Base-by-base conservation (phyloP, 2,113 vertebrate genomes). In the Oplegnathus fasciatus region DNA sequence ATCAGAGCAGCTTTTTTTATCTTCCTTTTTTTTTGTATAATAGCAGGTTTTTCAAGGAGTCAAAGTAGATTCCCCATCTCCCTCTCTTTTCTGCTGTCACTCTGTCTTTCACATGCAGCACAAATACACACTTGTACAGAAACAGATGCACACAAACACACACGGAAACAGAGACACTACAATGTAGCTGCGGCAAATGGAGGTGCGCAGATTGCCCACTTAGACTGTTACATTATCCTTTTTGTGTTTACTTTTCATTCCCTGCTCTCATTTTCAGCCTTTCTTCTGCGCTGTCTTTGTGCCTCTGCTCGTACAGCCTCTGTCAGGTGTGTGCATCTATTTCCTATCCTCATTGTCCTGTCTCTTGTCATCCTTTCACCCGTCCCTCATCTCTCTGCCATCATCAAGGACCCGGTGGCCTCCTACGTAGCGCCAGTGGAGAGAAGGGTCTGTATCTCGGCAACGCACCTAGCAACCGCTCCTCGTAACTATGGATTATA, bases 401-500 rank as follows among this genome's bases (percentile, higher is more conserved):
- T 94, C 92, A 93, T 90, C 89, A 88, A 94, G 91, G 95, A 96
- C 95, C 94, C 70, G 68, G 71, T 91, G 95, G 94, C 95, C 94
- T 95, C 94, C 93, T 94, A 94, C 92, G 88, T 94, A 92, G 89
- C 85, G 40, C 87, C 83, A 62, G 90, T 87, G 88, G 91, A 92
- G 89, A 94, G 89, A 93, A 92, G 92, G 94, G 93, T 95, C 94
- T 85, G 95, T 96, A 96, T 94, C 95, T 95, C 93, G 37, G 95
- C 96, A 96, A 96, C 93, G 94, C 93, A 94, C 95, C 93, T 96
- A 96, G 96, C 96, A 96, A 96, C 96, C 88, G 74, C 83, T 94
- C 90, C 92, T 94, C 86, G 95, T 96, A 95, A 95, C 95, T 93
- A 95, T 95, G 95, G 94, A 96, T 96, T 95, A 95, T 95, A 96